Conservation (phyloP, 1,140 invertebrate species). For the Cherax quadricarinatus region DNA sequence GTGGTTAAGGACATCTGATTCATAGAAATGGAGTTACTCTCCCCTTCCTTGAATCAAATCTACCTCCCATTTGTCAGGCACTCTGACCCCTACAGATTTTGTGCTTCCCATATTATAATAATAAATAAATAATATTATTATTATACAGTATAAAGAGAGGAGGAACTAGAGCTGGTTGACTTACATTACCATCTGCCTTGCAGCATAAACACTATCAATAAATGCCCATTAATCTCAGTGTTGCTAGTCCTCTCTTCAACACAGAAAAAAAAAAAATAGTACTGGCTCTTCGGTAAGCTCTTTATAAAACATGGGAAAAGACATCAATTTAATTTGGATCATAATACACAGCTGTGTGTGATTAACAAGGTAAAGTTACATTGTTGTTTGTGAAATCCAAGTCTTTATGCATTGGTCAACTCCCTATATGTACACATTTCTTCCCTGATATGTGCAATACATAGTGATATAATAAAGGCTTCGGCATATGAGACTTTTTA, state of each 20-base stretch:
- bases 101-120: too few relatives aligned
- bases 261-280: not conserved
- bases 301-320: not conserved
- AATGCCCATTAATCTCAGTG: constrained; percentile 37
- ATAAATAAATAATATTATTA: too few relatives aligned
- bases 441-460: not conserved
- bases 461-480: not conserved
- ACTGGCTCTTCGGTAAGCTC: not conserved
- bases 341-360: not conserved
- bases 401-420: not conserved
- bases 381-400: not conserved
- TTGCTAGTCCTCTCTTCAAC: not conserved
- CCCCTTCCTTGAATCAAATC: too few relatives aligned
- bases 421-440: not conserved
- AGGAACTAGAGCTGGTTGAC: constrained; percentile 39
- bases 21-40: too few relatives aligned
- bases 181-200: not conserved
- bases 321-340: not conserved
- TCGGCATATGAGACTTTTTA: not conserved
- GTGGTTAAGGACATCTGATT: too few relatives aligned
- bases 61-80: too few relatives aligned
- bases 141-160: constrained; percentile 19
- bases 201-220: constrained; percentile 32
- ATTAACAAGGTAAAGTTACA: not conserved
- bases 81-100: too few relatives aligned